Conservation (phyloP, 2,888 invertebrate species). For the Drosophila rellima region DNA sequence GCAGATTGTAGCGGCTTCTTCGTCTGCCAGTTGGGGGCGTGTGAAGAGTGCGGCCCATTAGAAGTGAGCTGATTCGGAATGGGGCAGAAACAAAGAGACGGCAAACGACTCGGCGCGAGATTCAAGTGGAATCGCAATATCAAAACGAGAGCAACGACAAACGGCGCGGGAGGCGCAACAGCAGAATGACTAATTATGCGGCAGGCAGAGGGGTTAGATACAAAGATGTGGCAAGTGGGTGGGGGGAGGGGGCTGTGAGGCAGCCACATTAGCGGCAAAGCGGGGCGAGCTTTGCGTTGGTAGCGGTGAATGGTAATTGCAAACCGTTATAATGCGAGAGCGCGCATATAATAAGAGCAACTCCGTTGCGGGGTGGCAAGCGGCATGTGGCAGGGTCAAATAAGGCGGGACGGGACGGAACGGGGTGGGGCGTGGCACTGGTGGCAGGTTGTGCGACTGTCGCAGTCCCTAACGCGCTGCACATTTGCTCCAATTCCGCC, state of each 20-base stretch:
- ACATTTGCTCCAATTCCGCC: slow-evolving; percentile 74
- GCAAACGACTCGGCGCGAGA: slow-evolving; percentile 56
- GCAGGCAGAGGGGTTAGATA: slow-evolving; percentile 13
- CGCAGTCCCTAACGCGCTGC: slow-evolving; percentile 61
- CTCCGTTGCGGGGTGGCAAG: slow-evolving; percentile 25
- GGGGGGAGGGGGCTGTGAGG: slow-evolving; percentile 17
- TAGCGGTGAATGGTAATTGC: slow-evolving; percentile 82
- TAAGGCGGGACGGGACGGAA: background rate
- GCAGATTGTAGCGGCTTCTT: background rate
- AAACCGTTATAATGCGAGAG: slow-evolving; percentile 79
- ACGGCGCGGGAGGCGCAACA: slow-evolving; percentile 70
- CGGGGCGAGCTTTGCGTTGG: slow-evolving; percentile 66
- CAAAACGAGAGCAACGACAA: slow-evolving; percentile 65
- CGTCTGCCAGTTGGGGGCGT: slow-evolving; percentile 62
- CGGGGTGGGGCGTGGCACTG: background rate
- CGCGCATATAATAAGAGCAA: slow-evolving; percentile 74
- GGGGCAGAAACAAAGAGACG: slow-evolving; percentile 56
- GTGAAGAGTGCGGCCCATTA: slow-evolving; percentile 72
- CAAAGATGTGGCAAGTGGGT: background rate
- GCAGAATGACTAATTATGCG: slow-evolving; percentile 78
- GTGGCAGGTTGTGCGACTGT: slow-evolving; percentile 28
- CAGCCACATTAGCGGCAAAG: slow-evolving; percentile 72
- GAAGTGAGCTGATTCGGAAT: slow-evolving; percentile 27
- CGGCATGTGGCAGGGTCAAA: slow-evolving; percentile 20
- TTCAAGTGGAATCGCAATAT: slow-evolving; percentile 58